Evolutionary conservation across 2,888 invertebrate species (phyloP).

Genomic region (Chironomus tentans): DNA sequence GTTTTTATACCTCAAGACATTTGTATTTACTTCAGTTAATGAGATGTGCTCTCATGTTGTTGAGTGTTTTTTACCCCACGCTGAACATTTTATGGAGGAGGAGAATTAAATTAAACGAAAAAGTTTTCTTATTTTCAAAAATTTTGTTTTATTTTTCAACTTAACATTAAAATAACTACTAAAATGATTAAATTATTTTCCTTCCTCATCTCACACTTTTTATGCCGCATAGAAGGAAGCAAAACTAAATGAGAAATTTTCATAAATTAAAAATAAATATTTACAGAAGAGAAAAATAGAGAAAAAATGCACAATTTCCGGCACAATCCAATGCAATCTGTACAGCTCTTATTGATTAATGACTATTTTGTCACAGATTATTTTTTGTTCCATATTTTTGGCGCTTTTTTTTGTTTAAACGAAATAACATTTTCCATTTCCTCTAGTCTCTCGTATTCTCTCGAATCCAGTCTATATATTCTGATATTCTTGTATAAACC

Average conservation of each 20-base stretch:
- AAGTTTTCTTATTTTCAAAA: no score
- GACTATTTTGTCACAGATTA: slow-evolving; percentile 5
- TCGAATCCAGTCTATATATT: slow-evolving; percentile 61
- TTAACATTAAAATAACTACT: not conserved
- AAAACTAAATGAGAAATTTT: not conserved
- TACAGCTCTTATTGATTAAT: slow-evolving; percentile 9
- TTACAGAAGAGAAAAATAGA: not conserved
- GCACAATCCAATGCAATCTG: not conserved
- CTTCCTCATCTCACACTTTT: no score
- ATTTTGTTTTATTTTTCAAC: no score
- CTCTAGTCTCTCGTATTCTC: slow-evolving; percentile 44
- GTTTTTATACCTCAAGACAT: no score
- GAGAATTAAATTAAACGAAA: not conserved
- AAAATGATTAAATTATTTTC: not conserved
- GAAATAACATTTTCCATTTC: no score
- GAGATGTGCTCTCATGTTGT: no score
- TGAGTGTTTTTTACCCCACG: no score
- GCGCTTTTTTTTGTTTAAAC: not conserved
- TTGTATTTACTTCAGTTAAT: no score
- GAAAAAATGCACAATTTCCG: slow-evolving; percentile 2
- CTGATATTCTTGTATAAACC: slow-evolving; percentile 62
- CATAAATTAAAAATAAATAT: slow-evolving; percentile 8
- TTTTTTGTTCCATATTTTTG: not conserved
- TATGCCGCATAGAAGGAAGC: no score
- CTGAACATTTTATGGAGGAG: no score